Conservation (phyloP, 53 echinoderm and acorn worm species). For the Actinopyga echinites region DNA sequence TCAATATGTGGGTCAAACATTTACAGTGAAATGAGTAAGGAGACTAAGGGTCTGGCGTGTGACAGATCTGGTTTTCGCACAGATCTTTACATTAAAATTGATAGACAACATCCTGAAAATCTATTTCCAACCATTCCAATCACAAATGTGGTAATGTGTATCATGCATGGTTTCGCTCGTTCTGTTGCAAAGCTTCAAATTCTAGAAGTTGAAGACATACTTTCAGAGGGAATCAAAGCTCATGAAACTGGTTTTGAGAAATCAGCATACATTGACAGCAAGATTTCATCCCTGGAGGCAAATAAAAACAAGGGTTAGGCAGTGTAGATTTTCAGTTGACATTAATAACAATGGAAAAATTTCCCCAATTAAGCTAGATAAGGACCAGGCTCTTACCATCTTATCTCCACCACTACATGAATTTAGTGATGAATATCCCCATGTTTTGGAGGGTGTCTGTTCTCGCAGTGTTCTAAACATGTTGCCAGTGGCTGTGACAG, state of each 20-base stretch:
- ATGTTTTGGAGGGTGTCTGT: neutral
- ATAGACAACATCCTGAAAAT: neutral
- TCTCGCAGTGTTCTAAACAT: neutral
- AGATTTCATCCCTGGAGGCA: neutral
- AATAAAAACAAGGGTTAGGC: constrained; percentile 39
- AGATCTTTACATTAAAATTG: constrained; percentile 28
- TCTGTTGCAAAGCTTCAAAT: constrained; percentile 48
- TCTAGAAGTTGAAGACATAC: constrained; percentile 50
- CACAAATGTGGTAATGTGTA: neutral
- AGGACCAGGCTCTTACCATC: constrained; percentile 53
- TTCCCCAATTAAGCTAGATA: constrained; percentile 47
- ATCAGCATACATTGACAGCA: neutral
- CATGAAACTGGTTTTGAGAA: neutral
- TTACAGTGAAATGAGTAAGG: constrained; percentile 42
- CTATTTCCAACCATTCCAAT: neutral
- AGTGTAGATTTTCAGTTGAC: constrained; percentile 54
- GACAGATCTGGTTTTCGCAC: constrained; percentile 19
- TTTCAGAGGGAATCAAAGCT: constrained; percentile 41
- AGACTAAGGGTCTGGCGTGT: constrained; percentile 39
- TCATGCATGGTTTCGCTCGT: neutral
- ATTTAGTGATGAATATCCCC: neutral
- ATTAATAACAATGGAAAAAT: constrained; percentile 52
- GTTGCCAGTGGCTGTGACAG: neutral
- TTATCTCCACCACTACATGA: neutral
- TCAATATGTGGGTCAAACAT: constrained; percentile 69